phyloP scores from a whole-genome alignment of 2,113 vertebrate species.

The Dromiciops gliroides region DNA sequence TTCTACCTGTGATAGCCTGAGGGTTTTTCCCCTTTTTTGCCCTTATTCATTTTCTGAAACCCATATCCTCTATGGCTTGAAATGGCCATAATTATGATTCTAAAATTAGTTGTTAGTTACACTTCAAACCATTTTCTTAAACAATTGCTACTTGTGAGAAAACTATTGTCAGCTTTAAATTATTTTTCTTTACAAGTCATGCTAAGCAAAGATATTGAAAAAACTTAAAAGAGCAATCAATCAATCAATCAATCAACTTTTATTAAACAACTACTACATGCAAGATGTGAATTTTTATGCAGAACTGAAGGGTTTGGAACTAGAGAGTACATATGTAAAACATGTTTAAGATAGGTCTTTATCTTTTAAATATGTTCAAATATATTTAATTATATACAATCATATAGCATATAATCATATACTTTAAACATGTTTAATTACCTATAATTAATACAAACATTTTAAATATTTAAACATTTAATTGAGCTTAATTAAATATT shows the following conservation, averaged over 20 bases:
- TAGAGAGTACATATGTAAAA: not conserved
- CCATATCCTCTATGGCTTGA: constrained; percentile 29
- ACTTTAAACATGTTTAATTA: not conserved
- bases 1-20: constrained; percentile 33
- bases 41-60: constrained; percentile 52
- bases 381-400: not conserved
- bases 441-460: not conserved
- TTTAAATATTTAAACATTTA: not conserved
- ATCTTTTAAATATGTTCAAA: not conserved
- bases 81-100: constrained; percentile 38
- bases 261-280: not conserved
- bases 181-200: not conserved
- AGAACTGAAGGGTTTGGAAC: not conserved
- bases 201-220: not conserved
- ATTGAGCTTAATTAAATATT: not conserved
- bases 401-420: not conserved
- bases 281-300: not conserved
- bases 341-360: not conserved
- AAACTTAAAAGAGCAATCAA: not conserved
- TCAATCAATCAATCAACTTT: not conserved
- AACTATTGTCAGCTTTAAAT: not conserved
- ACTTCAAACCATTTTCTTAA: constrained; percentile 45
- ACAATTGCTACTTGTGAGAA: constrained; percentile 7
- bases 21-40: not conserved
- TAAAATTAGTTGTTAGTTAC: constrained; percentile 35